Evolutionary conservation across 2,888 invertebrate species (phyloP).

Genomic region (Drosophila phalerata): DNA sequence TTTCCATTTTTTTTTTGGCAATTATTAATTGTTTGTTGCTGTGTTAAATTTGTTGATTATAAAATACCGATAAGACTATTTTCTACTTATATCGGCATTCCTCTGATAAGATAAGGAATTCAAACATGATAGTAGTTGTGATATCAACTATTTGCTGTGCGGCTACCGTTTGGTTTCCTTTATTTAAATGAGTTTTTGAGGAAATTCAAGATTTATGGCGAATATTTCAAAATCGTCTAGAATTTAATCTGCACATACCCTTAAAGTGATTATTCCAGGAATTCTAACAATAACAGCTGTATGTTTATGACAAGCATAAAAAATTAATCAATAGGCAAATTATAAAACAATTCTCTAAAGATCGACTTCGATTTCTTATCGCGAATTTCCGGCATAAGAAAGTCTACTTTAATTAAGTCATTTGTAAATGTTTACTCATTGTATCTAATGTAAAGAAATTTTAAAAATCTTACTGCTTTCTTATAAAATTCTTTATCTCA

Average conservation of each 20-base stretch:
- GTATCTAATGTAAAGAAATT: neutral
- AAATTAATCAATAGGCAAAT: constrained; percentile 21
- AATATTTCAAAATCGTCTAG: neutral
- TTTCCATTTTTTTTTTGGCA: constrained; percentile 29
- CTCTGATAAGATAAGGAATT: constrained; percentile 61
- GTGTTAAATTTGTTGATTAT: constrained; percentile 49
- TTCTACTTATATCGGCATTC: constrained; percentile 62
- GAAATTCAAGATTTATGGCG: neutral
- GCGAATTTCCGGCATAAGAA: neutral
- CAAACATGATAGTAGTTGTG: constrained; percentile 16
- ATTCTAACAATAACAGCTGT: constrained; percentile 1
- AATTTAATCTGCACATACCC: neutral
- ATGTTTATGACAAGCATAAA: neutral
- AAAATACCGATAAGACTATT: constrained; percentile 55
- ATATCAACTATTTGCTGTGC: constrained; percentile 35
- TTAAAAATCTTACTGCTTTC: neutral
- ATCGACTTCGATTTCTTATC: constrained; percentile 29
- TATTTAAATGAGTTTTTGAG: constrained; percentile 51
- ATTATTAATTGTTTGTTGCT: constrained; percentile 52
- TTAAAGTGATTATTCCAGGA: constrained; percentile 14
- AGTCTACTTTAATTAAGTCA: neutral
- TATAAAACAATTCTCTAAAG: constrained; percentile 16
- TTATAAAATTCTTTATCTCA: neutral
- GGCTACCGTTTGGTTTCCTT: constrained; percentile 54
- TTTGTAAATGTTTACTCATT: neutral